These are phyloP conservation scores for Cotesia glomerata DNA, from an alignment of 1,140 invertebrate genomes.

Conservation along the genomic window DNA sequence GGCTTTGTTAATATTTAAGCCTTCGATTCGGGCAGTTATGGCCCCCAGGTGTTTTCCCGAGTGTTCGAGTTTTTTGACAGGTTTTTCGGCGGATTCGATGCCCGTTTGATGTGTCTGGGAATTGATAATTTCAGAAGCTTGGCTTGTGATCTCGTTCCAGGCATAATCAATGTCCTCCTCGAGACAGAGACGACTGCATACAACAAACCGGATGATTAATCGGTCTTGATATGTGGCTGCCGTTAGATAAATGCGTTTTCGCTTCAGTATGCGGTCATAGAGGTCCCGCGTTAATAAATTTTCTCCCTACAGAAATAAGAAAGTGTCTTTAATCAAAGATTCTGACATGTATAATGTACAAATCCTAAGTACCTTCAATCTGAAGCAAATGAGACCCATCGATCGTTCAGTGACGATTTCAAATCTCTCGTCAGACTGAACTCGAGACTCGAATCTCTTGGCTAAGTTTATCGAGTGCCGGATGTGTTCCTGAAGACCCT, in stretches of 20 bases:
- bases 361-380: slow-evolving; percentile 70
- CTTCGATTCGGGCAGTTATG: slow-evolving; percentile 33
- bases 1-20: slow-evolving; percentile 34
- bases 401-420: slow-evolving; percentile 75
- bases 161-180: slow-evolving; percentile 79
- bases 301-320: slow-evolving; percentile 66
- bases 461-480: slow-evolving; percentile 78
- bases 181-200: slow-evolving; percentile 77
- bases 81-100: not conserved
- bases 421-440: slow-evolving; percentile 76
- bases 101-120: not conserved
- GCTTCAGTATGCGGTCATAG: slow-evolving; percentile 75
- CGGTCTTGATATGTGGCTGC: slow-evolving; percentile 72
- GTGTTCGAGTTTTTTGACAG: not conserved
- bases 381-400: slow-evolving; percentile 89
- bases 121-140: slow-evolving; percentile 51
- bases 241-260: slow-evolving; percentile 85
- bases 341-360: not conserved
- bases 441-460: slow-evolving; percentile 75
- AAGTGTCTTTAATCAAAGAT: not conserved
- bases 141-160: slow-evolving; percentile 78
- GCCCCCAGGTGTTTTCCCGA: slow-evolving; percentile 17
- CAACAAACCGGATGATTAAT: slow-evolving; percentile 81
- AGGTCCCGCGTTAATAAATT: slow-evolving; percentile 78
- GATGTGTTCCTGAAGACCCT: slow-evolving; percentile 80